Evolutionary conservation across 2,888 invertebrate species (phyloP), one percentile per base, ranked within the genome.

Genomic region (Eumacrocentrus americanus): DNA sequence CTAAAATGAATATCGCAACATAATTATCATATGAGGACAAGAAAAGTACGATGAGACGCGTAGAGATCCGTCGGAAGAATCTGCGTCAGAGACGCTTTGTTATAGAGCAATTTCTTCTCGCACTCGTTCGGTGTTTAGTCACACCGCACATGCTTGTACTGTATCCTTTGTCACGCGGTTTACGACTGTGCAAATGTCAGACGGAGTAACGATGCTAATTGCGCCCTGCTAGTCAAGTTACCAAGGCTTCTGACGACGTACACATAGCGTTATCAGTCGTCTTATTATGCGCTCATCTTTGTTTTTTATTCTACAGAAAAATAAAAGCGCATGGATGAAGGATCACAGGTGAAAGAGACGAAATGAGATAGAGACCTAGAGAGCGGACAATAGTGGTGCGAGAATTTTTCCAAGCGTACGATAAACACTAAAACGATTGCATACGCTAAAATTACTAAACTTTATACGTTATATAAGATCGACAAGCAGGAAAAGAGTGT

Each of bases 181-280:
- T 35, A 23, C 22, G 6, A 12, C 25, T 7, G 22, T n/a, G 38
- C 51, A 14, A 51, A 51, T 38, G 51, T 51, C 51, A 51, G 38
- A 34, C 22, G 20, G 14, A 51, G 51, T 51, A 51, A 51, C 51
- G 7, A 51, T 51, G 51, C 51, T 51, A 51, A 51, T 51, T 51
- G 51, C 20, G 1, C 37, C 23, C 22, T 14, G 22, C 12, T n/a
- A 51, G 37, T 38, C 23, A 37, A n/a, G n/a, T n/a, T n/a, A n/a
- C n/a, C n/a, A n/a, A n/a, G n/a, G n/a, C n/a, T n/a, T n/a, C n/a
- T n/a, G n/a, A n/a, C n/a, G n/a, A n/a, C n/a, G n/a, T n/a, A n/a
- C n/a, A n/a, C n/a, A n/a, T n/a, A n/a, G n/a, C n/a, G n/a, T n/a
- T n/a, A n/a, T n/a, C n/a, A n/a, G n/a, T n/a, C n/a, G n/a, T n/a